Percentiles rank a stretch among this genome's conserved stretches.
Evolutionary conservation across 2,797 vertebrate species (phyloP).

Genomic region (Mormyrus proboscirostris): DNA sequence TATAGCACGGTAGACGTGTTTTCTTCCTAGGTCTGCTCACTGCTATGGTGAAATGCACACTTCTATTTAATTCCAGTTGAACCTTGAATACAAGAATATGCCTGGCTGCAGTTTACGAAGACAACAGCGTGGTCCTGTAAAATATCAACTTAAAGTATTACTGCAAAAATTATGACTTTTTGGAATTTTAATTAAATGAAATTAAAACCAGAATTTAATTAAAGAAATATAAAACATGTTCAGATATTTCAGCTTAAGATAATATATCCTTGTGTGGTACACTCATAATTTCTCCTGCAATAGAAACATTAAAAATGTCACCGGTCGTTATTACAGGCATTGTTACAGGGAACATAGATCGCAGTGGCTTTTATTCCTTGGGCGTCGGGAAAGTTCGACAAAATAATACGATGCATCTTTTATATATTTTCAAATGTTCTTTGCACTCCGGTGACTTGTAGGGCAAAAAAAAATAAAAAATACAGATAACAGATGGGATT

Average conservation of each 20-base stretch:
- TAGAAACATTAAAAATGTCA: not conserved
- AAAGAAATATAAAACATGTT: not conserved
- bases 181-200: not conserved
- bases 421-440: not conserved
- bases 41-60: not conserved
- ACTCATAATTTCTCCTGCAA: not conserved
- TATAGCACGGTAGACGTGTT: not conserved
- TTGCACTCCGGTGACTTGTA: not conserved
- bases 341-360: not conserved
- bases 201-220: not conserved
- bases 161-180: not conserved
- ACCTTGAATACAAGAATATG: not conserved
- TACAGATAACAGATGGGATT: constrained; percentile 34
- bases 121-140: not conserved
- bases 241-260: not conserved
- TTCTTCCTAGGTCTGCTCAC: not conserved
- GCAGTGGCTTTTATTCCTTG: not conserved
- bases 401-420: not conserved
- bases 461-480: constrained; percentile 16
- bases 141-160: not conserved
- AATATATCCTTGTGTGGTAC: not conserved
- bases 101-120: not conserved
- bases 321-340: not conserved
- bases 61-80: not conserved
- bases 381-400: not conserved